Conservation (phyloP, 35 echinoderm and acorn worm genomes). For the Eucidaris tribuloides region DNA sequence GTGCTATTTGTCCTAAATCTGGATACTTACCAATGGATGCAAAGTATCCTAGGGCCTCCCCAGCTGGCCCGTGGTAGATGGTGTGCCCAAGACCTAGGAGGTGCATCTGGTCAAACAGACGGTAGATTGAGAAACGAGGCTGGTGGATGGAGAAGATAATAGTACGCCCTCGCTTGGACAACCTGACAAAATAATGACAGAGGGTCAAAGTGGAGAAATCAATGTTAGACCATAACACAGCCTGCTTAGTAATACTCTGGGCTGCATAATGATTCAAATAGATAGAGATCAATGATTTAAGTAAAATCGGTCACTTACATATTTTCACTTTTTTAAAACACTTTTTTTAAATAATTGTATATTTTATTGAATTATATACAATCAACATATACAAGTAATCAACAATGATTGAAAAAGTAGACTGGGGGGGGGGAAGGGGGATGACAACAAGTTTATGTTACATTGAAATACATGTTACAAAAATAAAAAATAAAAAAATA, state of each 20-base stretch:
- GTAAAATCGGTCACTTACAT: not conserved
- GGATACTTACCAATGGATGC: constrained; percentile 44
- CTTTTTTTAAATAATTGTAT: not conserved
- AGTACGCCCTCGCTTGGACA: constrained; percentile 73
- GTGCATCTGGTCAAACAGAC: constrained; percentile 83
- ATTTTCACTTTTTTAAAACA: not conserved
- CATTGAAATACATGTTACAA: too few relatives aligned
- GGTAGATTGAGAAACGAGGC: constrained; percentile 76
- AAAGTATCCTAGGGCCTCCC: constrained; percentile 67
- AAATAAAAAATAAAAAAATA: too few relatives aligned
- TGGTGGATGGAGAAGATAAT: constrained; percentile 93
- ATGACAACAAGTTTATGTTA: too few relatives aligned
- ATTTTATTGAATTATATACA: too few relatives aligned
- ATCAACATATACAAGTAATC: not conserved
- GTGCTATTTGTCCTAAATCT: too few relatives aligned
- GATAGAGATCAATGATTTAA: not conserved
- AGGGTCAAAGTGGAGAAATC: not conserved
- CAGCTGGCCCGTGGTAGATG: constrained; percentile 74
- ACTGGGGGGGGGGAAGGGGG: too few relatives aligned
- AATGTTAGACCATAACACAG: not conserved
- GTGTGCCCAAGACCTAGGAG: constrained; percentile 58
- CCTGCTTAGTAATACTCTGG: not conserved
- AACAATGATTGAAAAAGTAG: too few relatives aligned
- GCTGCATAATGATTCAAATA: not conserved
- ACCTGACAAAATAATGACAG: not conserved